These are phyloP conservation scores for Calonectris borealis DNA, from an alignment of 2,113 vertebrate genomes.

Conservation along the genomic window DNA sequence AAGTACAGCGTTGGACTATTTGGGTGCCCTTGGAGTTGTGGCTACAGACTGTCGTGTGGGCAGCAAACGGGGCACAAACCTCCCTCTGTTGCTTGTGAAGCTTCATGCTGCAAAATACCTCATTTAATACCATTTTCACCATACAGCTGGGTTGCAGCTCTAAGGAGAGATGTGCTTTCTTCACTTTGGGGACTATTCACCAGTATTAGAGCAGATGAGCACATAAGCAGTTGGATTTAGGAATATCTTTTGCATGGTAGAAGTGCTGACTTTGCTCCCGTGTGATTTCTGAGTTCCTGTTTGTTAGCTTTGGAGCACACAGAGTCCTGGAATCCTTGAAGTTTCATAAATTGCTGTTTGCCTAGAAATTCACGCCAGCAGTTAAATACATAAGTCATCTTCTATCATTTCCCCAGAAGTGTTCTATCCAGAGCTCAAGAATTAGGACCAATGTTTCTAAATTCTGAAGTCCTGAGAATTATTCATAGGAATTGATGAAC, in stretches of 20 bases:
- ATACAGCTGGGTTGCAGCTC: accelerated
- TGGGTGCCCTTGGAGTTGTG: not conserved
- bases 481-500: not conserved
- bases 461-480: not conserved
- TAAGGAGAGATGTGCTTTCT: not conserved
- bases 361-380: not conserved
- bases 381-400: not conserved
- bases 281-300: not conserved
- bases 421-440: not conserved
- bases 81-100: not conserved
- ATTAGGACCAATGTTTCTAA: not conserved
- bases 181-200: not conserved
- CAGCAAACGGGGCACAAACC: not conserved
- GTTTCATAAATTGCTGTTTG: not conserved
- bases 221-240: not conserved
- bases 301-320: not conserved
- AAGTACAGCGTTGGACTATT: accelerated
- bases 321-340: not conserved
- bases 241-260: not conserved
- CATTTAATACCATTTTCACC: accelerated
- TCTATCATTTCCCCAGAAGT: not conserved
- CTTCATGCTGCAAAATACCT: not conserved
- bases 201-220: not conserved
- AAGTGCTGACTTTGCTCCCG: not conserved
- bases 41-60: not conserved